Percentiles rank a stretch among this genome's conserved stretches.
phyloP scores from a whole-genome alignment of 2,888 invertebrate species.

The Ischnus inquisitorius region DNA sequence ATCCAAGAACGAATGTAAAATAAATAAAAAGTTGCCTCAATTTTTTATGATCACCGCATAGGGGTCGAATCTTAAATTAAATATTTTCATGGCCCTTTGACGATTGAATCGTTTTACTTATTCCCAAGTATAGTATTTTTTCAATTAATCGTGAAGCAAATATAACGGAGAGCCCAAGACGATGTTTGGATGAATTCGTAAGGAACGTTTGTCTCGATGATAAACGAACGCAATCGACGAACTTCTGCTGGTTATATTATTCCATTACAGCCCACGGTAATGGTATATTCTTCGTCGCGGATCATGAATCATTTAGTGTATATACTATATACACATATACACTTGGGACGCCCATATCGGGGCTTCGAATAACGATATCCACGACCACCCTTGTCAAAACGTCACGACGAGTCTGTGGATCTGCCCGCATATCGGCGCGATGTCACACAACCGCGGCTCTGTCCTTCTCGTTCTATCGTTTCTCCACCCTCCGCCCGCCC shows the following conservation, averaged over 20 bases:
- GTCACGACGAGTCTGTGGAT: slow-evolving; percentile 76
- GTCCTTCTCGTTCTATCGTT: slow-evolving; percentile 51
- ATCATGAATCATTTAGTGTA: slow-evolving; percentile 75
- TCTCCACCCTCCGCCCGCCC: slow-evolving; percentile 42
- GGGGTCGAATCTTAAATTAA: background rate
- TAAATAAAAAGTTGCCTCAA: background rate
- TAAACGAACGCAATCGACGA: slow-evolving; percentile 24
- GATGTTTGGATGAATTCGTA: background rate
- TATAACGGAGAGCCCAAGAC: background rate
- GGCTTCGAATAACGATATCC: slow-evolving; percentile 75
- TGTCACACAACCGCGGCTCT: slow-evolving; percentile 64
- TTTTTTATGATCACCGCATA: background rate
- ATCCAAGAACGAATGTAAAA: slow-evolving; percentile 35
- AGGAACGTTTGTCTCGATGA: background rate
- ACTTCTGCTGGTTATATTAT: slow-evolving; percentile 43
- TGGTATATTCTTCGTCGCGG: slow-evolving; percentile 1
- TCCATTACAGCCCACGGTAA: background rate
- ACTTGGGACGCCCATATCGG: slow-evolving; percentile 69
- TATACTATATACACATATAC: slow-evolving; percentile 23
- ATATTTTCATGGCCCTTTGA: background rate
- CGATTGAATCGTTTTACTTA: background rate
- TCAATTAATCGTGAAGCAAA: background rate
- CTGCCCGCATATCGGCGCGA: slow-evolving; percentile 74
- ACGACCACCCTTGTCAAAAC: slow-evolving; percentile 76
- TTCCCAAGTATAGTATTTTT: background rate